Conservation (phyloP, 2,888 invertebrate genomes). For the Himalopsyche tibetana region DNA sequence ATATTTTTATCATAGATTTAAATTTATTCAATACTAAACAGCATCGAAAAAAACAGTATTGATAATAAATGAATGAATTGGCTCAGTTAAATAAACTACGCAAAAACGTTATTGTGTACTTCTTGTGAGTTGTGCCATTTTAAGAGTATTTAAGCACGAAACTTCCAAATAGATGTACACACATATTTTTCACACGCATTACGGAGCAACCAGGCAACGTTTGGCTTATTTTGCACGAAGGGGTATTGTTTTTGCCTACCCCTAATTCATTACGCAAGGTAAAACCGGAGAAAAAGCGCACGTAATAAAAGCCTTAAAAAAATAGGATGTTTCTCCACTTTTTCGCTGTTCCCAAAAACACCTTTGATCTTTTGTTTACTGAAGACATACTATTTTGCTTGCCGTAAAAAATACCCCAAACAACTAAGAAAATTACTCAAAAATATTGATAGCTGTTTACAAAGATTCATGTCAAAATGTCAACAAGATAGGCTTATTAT, state of each 20-base stretch:
- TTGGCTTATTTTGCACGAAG: constrained; percentile 30
- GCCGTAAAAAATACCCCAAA: no score
- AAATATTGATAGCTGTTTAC: no score
- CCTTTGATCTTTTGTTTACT: neutral
- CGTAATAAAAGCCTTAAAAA: neutral
- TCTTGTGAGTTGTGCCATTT: neutral
- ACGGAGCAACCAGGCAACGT: neutral
- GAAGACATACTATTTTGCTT: no score
- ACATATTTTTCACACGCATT: neutral
- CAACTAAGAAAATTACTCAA: no score
- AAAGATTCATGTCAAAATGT: no score
- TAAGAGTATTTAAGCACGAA: constrained; percentile 2
- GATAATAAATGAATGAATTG: no score
- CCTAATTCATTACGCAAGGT: constrained; percentile 34
- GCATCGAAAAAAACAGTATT: neutral
- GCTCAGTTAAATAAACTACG: no score
- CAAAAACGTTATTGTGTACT: neutral
- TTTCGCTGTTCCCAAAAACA: neutral
- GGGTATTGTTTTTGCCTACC: constrained; percentile 26
- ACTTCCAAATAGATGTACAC: constrained; percentile 8
- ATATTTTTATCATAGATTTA: neutral
- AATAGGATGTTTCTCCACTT: neutral
- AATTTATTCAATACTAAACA: neutral
- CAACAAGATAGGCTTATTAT: no score
- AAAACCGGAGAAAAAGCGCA: neutral